Evolutionary conservation across 2,113 vertebrate species (phyloP).

Genomic region (Henicopernis longicauda): DNA sequence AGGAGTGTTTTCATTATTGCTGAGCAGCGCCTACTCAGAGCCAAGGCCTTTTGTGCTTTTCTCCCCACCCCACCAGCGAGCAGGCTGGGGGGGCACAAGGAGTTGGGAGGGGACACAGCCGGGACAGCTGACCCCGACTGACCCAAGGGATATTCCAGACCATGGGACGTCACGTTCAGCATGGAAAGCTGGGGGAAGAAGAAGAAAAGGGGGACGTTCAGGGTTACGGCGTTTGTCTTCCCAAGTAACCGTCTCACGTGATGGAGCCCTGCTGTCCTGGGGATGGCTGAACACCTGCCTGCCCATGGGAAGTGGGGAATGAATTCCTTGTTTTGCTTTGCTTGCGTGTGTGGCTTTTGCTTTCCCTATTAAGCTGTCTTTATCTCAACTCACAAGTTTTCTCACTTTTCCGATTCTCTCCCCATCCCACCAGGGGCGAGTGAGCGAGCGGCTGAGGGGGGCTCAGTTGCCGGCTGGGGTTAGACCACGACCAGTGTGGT

Average conservation of each 20-base stretch:
- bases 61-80: background rate
- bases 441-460: accelerated
- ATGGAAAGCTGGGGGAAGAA: background rate
- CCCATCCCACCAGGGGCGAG: accelerated
- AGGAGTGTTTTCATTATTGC: background rate
- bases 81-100: too few species aligned
- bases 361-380: background rate
- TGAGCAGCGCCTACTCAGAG: background rate
- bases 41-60: background rate
- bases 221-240: accelerated
- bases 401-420: background rate
- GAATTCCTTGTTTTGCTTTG: background rate
- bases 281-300: background rate
- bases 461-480: background rate
- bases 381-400: background rate
- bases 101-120: background rate
- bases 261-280: background rate
- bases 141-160: background rate
- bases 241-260: accelerated
- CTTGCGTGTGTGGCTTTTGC: accelerated
- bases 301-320: accelerated
- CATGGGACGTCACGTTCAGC: accelerated
- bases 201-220: accelerated
- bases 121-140: background rate
- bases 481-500: accelerated